phyloP scores from a whole-genome alignment of 2,113 vertebrate genomes.

The Clarias macrocephalus region DNA sequence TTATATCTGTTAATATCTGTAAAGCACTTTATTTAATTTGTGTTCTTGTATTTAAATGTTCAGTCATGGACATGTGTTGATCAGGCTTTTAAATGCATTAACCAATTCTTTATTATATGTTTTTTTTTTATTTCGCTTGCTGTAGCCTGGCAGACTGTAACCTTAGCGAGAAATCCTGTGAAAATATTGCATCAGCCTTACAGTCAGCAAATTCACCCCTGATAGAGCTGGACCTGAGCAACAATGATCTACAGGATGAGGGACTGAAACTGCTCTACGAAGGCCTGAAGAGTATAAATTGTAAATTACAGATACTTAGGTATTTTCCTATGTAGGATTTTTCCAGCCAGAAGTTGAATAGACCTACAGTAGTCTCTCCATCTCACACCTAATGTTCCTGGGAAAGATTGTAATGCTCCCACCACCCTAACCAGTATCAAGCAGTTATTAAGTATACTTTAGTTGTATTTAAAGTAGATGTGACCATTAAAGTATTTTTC shows the following conservation, averaged over 20 bases:
- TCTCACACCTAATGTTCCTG: too few species aligned
- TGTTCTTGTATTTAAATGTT: background rate
- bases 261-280: constrained; percentile 13
- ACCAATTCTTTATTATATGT: background rate
- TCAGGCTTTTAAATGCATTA: background rate
- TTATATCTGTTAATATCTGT: background rate
- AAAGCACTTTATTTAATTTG: background rate
- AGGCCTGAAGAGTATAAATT: constrained; percentile 7
- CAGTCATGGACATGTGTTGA: background rate
- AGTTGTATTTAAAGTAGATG: too few species aligned
- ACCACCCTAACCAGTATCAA: too few species aligned
- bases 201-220: constrained; percentile 19
- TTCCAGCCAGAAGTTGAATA: background rate
- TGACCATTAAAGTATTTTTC: too few species aligned
- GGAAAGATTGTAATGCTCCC: too few species aligned
- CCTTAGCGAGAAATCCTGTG: constrained; percentile 5
- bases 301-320: constrained; percentile 25
- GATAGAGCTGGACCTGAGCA: constrained; percentile 34
- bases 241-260: constrained; percentile 9
- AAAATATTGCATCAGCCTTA: constrained; percentile 20
- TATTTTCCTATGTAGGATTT: background rate
- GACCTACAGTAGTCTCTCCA: too few species aligned
- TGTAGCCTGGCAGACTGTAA: constrained; percentile 26
- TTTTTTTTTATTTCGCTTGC: background rate
- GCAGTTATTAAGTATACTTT: too few species aligned